Base-by-base conservation (phyloP, 1,140 invertebrate genomes). In the Drosophila mauritiana region DNA sequence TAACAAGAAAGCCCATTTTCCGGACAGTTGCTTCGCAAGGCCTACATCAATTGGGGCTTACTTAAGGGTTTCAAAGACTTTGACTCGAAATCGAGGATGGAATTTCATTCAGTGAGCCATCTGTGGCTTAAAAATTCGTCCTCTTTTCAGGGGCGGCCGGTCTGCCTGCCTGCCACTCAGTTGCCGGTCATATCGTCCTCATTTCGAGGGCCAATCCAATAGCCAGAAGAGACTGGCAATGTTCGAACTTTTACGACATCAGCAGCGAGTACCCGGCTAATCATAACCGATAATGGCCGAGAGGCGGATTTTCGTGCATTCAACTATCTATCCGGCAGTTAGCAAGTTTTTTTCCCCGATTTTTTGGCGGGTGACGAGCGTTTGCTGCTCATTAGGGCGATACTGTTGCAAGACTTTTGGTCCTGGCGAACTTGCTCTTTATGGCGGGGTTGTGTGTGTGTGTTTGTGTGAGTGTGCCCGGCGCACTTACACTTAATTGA, bases 401-500 rank as follows among this genome's bases (percentile, higher is more conserved):
- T 64, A 64, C 72, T 57, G 72, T 65, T 65, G 73, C 73, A 56
- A 64, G 73, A 43, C 25, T 46, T 75, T 40, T 12, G 11, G 17
- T 25, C 45, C 27, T 7, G n/a, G 22, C 39, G 10, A 17, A 34
- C 36, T 68, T 46, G 31, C 51, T 58, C 37, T 43, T 20, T 45
- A 20, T 64, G 58, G 64, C 46, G 43, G 46, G 51, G 25, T 31
- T n/a, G 39, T 54, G 48, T 52, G 31, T 48, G 20, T 43, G 39
- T 31, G 34, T 36, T 4, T 43, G 36, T 56, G 34, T 55, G 43
- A 57, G 51, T 56, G 64, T 43, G 64, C 56, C 40, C 45, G 58
- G 65, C 83, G 83, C 73, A 89, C 83, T 88, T 88, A 88, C 83
- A 89, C 83, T 83, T 88, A 88, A 88, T 88, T 88, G 83, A 88